These are phyloP conservation scores for Argopecten irradians DNA, from an alignment of 1,140 invertebrate species.

Conservation along the genomic window DNA sequence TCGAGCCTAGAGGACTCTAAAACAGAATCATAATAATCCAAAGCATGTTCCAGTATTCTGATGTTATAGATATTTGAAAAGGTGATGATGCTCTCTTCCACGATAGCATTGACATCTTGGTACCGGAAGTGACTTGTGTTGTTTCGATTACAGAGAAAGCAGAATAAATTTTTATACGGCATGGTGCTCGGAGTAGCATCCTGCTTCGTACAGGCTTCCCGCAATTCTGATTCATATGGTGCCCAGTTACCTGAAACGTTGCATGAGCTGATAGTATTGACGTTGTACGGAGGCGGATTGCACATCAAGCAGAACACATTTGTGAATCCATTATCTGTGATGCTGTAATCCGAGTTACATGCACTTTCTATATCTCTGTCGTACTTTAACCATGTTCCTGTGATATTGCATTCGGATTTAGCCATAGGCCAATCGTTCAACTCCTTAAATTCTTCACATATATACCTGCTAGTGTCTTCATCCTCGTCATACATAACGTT, in stretches of 20 bases:
- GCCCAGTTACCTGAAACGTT: conserved; percentile 27
- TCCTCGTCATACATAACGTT: not conserved
- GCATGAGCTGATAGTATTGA: not conserved
- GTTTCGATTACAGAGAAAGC: conserved; percentile 32
- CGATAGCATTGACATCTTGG: not conserved
- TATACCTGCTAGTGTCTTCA: not conserved
- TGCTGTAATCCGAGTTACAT: not conserved
- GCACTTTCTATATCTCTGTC: conserved; percentile 25
- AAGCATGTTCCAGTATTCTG: not conserved
- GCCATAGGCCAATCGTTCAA: too few species aligned
- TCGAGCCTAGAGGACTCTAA: not conserved
- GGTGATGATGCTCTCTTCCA: not conserved
- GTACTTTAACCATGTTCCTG: not conserved
- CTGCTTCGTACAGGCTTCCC: not conserved
- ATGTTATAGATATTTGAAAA: not conserved
- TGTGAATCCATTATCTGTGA: not conserved
- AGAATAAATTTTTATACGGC: conserved; percentile 31
- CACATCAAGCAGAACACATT: conserved; percentile 38
- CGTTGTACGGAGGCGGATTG: not conserved
- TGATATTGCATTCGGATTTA: conserved; percentile 26
- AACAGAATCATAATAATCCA: not conserved
- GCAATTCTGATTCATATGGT: not conserved
- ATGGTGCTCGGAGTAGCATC: not conserved
- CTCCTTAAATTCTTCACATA: too few species aligned
- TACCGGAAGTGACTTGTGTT: not conserved